Evolutionary conservation across 2,113 vertebrate genomes (phyloP), one percentile per base, ranked within the genome.

Genomic region (Platichthys flesus): DNA sequence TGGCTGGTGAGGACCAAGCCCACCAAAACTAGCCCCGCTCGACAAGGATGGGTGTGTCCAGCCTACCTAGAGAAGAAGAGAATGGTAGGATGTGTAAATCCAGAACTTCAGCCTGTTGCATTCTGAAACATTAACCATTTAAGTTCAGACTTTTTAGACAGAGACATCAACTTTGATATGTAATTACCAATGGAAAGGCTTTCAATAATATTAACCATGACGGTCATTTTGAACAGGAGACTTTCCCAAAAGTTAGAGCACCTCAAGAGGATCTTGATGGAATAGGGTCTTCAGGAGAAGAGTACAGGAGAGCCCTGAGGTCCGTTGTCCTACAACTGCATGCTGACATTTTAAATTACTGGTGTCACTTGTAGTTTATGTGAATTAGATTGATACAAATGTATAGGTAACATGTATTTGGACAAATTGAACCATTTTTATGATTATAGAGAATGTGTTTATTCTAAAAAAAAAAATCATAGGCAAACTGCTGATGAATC

Each of bases 1-100:
- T 99, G 98, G 98, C 90, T 99, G 5, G 95, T 99, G 52, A 96
- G 97, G 62, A 99, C 98, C 54, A 99, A 99, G 88, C 98, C 98
- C 76, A 97, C 96, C 3, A 99, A 98, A 87, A 96, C 93, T 2
- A 97, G 95, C 69, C 95, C 96, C 1, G 96, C 97, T 7, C 90
- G 97, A 16, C 98, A 99, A 88, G 98, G 97, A 0, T 99, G 98
- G 98, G 95, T 99, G 12, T 99, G 96, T 9, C 97, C 98, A 2
- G 98, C 98, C 12, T 99, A 98, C 69, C 88, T 99, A 82, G 97
- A 99, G 88, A 97, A 95, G 89, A 97, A 95, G 68, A 95, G 97
- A 71, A 97, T 96, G 96, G 98, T 99, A 79, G 62, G 69, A 6
- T 24, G 3, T 26, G n/a, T 35, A 54, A 57, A 63, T 63, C 24